Base-by-base conservation (phyloP, 2,888 invertebrate genomes). In the Tolmerus cingulatus region DNA sequence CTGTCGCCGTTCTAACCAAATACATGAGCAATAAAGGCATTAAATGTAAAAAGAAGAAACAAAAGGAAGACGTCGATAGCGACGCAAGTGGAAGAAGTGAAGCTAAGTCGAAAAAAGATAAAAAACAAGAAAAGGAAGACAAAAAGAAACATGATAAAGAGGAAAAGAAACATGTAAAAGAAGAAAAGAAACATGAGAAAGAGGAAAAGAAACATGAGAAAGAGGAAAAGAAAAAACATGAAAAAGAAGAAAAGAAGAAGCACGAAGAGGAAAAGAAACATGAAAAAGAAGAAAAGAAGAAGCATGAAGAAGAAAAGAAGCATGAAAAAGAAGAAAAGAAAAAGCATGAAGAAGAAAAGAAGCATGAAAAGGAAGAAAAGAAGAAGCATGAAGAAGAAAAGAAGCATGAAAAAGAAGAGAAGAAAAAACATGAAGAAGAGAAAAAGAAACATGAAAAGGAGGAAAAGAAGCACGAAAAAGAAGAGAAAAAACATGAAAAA, bases 1-100 rank as follows among this genome's bases (percentile, higher is more conserved):
- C 86, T 19, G 87, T 88, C 16, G 88, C 88, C 23, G 86, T 88
- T 5, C 57, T 88, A 14, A 87, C 87, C n/a, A 87, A 87, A 81
- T 87, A 87, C 27, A 88, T 86, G 84, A 55, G 79, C 5, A 77
- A 57, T n/a, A 66, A 66, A 9, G 8, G 57, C 19, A 23, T 5
- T 4, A 66, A 66, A 57, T 19, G n/a, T 7, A 57, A 2, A 2
- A 57, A 23, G 23, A 19, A 19, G n/a, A 57, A 57, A 2, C 1
- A 23, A 0, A 57, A 19, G 19, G 23, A 57, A 8, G 7, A 9
- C 7, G 23, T 9, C 3, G 19, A 19, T n/a, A 57, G 40, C 14
- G 14, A 34, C 7, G 27, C 12, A 30, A 51, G 9, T n/a, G n/a
- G 12, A 12, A 19, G 19, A 43, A 8, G 8, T 37, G 37, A 9